Conservation (phyloP, 1,140 invertebrate species). For the Pseudobourletiella spinata region DNA sequence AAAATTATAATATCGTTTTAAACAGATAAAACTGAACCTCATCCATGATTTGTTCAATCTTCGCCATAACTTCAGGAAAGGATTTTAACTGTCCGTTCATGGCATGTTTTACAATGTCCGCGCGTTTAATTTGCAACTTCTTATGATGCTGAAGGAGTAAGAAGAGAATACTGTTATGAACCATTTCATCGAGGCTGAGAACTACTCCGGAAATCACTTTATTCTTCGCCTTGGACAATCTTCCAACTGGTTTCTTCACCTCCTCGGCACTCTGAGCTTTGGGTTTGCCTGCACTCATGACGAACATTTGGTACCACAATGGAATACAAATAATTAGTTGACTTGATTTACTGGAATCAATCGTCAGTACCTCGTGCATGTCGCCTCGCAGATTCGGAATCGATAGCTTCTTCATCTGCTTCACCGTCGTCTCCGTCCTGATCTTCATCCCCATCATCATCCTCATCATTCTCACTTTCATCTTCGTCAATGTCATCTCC, state of each 20-base stretch:
- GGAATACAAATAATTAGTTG: too few relatives aligned
- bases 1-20: too few relatives aligned
- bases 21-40: too few relatives aligned
- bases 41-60: slow-evolving; percentile 7
- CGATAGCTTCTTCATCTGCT: too few relatives aligned
- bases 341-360: too few relatives aligned
- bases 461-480: not conserved
- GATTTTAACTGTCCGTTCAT: slow-evolving; percentile 24
- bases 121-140: slow-evolving; percentile 27
- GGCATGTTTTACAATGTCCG: slow-evolving; percentile 28
- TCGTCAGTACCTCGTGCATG: too few relatives aligned
- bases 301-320: too few relatives aligned
- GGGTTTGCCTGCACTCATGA: not conserved
- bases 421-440: too few relatives aligned
- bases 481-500: not conserved
- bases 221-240: too few relatives aligned
- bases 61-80: slow-evolving; percentile 21
- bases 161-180: slow-evolving; percentile 27
- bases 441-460: not conserved
- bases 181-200: slow-evolving; percentile 26
- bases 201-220: not conserved
- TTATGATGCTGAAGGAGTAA: slow-evolving; percentile 25
- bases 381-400: too few relatives aligned
- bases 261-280: too few relatives aligned
- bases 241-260: too few relatives aligned